Evolutionary conservation across 2,113 vertebrate genomes (phyloP).

Genomic region (Paramormyrops kingsleyae): DNA sequence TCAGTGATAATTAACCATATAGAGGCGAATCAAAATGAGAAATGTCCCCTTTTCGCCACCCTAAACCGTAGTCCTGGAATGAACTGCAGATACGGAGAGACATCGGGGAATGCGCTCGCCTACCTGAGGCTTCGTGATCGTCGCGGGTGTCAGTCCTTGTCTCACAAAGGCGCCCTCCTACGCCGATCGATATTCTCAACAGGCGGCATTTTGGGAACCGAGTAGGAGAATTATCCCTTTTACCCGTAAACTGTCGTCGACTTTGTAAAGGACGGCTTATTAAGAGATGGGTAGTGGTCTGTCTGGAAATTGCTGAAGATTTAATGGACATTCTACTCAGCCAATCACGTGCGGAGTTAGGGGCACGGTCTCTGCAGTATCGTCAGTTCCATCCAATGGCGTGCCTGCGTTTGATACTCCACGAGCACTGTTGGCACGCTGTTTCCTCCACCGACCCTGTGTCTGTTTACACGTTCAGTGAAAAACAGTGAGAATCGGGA

Average conservation of each 20-base stretch:
- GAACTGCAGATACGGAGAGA: not conserved
- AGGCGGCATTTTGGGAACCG: not conserved
- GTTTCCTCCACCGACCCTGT: not conserved
- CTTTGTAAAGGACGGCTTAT: constrained; percentile 38
- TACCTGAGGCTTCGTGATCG: not conserved
- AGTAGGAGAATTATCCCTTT: constrained; percentile 11
- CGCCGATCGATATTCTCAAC: not conserved
- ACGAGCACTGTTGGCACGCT: not conserved
- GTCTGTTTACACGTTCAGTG: not conserved
- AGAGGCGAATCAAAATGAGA: not conserved
- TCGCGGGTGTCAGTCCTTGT: not conserved
- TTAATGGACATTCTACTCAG: constrained; percentile 16
- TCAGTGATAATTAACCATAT: not conserved
- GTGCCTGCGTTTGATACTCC: not conserved
- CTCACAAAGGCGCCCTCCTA: not conserved
- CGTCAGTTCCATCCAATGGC: constrained; percentile 38
- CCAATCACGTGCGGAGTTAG: constrained; percentile 45
- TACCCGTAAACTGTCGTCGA: constrained; percentile 40
- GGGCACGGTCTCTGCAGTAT: not conserved
- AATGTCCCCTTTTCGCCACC: not conserved
- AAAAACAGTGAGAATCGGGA: not conserved
- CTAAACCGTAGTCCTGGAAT: not conserved
- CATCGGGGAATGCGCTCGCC: not conserved
- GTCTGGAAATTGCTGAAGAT: not conserved
- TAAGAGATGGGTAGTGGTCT: constrained; percentile 23